These are phyloP conservation scores for Amia ocellicauda DNA, from an alignment of 2,113 vertebrate genomes.

Conservation along the genomic window DNA sequence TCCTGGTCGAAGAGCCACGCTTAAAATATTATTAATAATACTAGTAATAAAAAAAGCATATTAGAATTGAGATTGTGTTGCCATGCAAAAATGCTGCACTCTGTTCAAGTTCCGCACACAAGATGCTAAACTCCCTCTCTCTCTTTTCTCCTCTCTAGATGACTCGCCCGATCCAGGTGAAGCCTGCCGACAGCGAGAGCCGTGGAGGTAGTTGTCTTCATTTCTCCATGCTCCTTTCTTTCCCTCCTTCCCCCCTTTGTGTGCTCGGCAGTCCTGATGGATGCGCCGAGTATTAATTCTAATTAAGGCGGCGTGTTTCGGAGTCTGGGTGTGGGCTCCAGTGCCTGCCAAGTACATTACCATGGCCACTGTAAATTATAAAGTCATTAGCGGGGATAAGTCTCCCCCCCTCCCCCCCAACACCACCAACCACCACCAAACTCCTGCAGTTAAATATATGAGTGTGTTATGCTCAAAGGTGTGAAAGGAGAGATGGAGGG, in stretches of 20 bases:
- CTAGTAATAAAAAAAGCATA: too few relatives aligned
- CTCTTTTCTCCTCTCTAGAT: conserved; percentile 73
- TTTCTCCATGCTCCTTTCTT: conserved; percentile 59
- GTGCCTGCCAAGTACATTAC: conserved; percentile 58
- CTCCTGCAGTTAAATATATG: conserved; percentile 34
- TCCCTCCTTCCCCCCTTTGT: conserved; percentile 10
- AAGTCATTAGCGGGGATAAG: conserved; percentile 54
- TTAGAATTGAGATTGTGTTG: too few relatives aligned
- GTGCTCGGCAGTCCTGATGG: conserved; percentile 33
- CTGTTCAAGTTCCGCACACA: too few relatives aligned
- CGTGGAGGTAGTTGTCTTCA: conserved; percentile 93
- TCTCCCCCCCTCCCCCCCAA: conserved; percentile 17
- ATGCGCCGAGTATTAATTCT: conserved; percentile 42
- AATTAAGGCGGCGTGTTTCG: conserved; percentile 52
- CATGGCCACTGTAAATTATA: conserved; percentile 58
- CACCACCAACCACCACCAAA: conserved; percentile 25
- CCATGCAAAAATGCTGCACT: too few relatives aligned
- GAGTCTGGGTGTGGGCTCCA: conserved; percentile 43
- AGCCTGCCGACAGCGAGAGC: conserved; percentile 97
- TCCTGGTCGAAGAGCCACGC: too few relatives aligned
- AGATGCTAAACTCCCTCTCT: conserved; percentile 41
- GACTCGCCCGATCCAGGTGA: conserved; percentile 99
- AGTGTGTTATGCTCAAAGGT: conserved; percentile 44
- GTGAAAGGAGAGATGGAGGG: conserved; percentile 42
- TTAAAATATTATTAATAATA: too few relatives aligned